Conservation (phyloP, 2,888 invertebrate genomes). For the Thalpophila matura region DNA sequence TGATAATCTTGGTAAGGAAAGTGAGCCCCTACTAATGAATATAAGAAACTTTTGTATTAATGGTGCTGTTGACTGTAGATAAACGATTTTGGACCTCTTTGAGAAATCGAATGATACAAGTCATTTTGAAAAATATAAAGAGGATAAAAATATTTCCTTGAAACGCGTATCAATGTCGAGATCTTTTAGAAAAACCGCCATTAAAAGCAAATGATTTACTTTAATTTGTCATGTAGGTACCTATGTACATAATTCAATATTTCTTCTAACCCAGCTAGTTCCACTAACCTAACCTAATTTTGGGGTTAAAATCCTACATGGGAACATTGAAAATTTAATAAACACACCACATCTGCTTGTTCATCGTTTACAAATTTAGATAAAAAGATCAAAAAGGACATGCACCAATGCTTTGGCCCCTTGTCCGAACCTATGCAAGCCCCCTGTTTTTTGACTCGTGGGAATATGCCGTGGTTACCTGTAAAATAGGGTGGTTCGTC, state of each 20-base stretch:
- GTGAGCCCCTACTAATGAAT: conserved; percentile 40
- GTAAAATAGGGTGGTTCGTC: conserved; percentile 71
- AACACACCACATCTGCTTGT: conserved; percentile 70
- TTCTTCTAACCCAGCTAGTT: background rate
- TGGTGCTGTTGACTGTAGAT: conserved; percentile 17
- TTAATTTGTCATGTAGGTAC: too few relatives aligned
- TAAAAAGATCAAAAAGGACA: conserved; percentile 67
- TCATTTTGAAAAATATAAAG: background rate
- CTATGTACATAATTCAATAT: background rate
- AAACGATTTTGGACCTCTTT: conserved; percentile 12
- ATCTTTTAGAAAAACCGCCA: background rate
- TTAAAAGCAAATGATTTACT: background rate
- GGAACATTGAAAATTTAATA: conserved; percentile 64
- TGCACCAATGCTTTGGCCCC: conserved; percentile 79
- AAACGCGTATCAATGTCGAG: background rate
- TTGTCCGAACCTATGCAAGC: conserved; percentile 80
- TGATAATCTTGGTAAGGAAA: conserved; percentile 47
- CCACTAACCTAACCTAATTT: conserved; percentile 31
- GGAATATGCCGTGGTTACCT: conserved; percentile 81
- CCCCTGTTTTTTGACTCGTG: conserved; percentile 81
- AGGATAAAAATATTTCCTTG: too few relatives aligned
- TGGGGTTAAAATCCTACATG: conserved; percentile 57
- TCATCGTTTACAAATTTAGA: conserved; percentile 65
- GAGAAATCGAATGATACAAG: background rate
- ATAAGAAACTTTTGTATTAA: conserved; percentile 23